Percentiles rank a stretch among this genome's conserved stretches.
These are phyloP conservation scores for Acanthosepion lycidas DNA, from an alignment of 2,888 invertebrate genomes.

Conservation along the genomic window DNA sequence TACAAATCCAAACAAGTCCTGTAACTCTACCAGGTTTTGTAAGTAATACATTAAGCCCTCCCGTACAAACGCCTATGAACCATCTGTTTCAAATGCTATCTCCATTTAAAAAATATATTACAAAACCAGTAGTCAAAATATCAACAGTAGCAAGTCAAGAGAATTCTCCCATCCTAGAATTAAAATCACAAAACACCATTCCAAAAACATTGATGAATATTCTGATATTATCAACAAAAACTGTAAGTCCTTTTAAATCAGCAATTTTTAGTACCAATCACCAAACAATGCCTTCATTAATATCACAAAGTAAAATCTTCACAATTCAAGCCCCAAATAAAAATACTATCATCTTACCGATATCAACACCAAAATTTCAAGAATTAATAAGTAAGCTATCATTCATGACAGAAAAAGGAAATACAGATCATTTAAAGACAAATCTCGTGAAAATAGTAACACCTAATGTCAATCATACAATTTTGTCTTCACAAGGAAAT, in stretches of 20 bases:
- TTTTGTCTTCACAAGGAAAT: too few species aligned
- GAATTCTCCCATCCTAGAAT: background rate
- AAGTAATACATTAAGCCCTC: background rate
- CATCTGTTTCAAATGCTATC: background rate
- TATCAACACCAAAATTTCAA: too few species aligned
- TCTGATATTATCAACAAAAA: background rate
- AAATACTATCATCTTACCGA: too few species aligned
- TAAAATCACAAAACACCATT: background rate
- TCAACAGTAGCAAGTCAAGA: background rate
- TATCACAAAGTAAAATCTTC: background rate
- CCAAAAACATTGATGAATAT: background rate
- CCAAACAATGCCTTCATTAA: background rate
- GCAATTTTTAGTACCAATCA: background rate
- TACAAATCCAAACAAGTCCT: background rate
- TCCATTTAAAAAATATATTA: background rate
- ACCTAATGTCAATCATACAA: too few species aligned
- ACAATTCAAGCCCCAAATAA: too few species aligned
- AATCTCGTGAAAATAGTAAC: too few species aligned
- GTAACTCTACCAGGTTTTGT: background rate
- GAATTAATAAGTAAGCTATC: too few species aligned
- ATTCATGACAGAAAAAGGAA: too few species aligned
- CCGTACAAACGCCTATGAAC: background rate
- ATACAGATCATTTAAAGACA: too few species aligned
- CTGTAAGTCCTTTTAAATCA: background rate
- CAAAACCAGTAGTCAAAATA: too few species aligned